Evolutionary conservation across 1,140 invertebrate genomes (phyloP), one percentile per base, ranked within the genome.

Genomic region (Teleogryllus occipitalis): DNA sequence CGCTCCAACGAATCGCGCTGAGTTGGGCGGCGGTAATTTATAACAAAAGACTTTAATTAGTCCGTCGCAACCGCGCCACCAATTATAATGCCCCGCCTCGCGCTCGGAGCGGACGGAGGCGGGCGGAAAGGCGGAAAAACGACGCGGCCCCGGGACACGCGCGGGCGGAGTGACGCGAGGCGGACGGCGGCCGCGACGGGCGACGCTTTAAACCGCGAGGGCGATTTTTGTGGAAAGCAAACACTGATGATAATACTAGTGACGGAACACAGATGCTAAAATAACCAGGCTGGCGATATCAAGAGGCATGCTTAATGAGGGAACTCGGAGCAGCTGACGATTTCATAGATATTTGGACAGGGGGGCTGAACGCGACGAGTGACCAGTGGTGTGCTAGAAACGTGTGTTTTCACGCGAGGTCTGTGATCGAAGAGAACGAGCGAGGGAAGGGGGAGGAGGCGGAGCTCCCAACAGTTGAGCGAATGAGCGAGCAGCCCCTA

Each of bases 21-120:
- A 65, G 54, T 65, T 10, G 54, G 54, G 10, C 54, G 54, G 10
- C 54, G 18, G 54, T 65, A 65, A 65, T 65, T 65, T 65, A 65
- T 65, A 65, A 65, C 54, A 65, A 65, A 65, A 65, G 54, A 18
- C 54, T 65, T 65, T 65, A 65, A 65, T 65, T 65, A 65, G 54
- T 65, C 54, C 54, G 54, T 65, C 54, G 54, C 54, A 65, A 18
- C 54, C 54, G 54, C 54, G 18, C 54, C 54, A 18, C 54, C 54
- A 65, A 65, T 65, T 65, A 65, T 10, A 65, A 65, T 65, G 54
- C 54, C 54, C 54, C 54, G 18, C 54, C 54, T 10, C 0, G 18
- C 54, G 54, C 54, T 1, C 10, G 54, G 54, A 65, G 54, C 18
- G 49, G 49, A 15, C 8, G 15, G 49, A 8, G 15, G 18, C 10